These are phyloP conservation scores for Ichneumoninae sp. DNA, from an alignment of 2,888 invertebrate species.

Conservation along the genomic window DNA sequence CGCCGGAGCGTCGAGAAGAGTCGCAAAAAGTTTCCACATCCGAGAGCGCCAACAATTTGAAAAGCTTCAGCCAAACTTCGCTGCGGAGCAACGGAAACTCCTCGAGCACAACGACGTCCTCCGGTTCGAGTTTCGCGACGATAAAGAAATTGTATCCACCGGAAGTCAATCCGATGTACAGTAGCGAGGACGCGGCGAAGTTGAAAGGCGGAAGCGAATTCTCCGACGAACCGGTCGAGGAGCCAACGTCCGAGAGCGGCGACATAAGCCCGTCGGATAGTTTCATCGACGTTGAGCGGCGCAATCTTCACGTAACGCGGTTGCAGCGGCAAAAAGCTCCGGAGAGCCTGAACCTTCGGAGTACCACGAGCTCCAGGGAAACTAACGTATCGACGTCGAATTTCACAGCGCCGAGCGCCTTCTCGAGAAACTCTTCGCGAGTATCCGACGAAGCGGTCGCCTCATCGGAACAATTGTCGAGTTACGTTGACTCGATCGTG, in stretches of 20 bases:
- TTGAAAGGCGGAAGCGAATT: slow-evolving; percentile 39
- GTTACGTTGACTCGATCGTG: background rate
- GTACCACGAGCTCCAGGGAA: slow-evolving; percentile 4
- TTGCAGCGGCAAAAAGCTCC: slow-evolving; percentile 34
- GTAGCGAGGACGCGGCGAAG: background rate
- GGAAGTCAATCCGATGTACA: slow-evolving; percentile 47
- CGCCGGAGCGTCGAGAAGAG: background rate
- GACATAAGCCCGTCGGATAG: background rate
- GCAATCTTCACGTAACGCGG: background rate
- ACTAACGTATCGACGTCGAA: background rate
- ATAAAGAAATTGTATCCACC: slow-evolving; percentile 51
- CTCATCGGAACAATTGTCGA: background rate
- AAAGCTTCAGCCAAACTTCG: slow-evolving; percentile 58
- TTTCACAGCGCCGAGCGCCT: background rate
- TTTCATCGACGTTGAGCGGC: background rate
- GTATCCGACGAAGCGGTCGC: background rate
- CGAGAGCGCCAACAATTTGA: slow-evolving; percentile 4
- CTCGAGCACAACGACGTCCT: slow-evolving; percentile 42
- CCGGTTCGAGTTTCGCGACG: slow-evolving; percentile 40
- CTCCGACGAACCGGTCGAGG: slow-evolving; percentile 53
- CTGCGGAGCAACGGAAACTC: slow-evolving; percentile 53
- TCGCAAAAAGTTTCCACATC: background rate
- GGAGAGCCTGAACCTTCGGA: slow-evolving; percentile 25
- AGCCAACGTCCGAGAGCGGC: slow-evolving; percentile 52
- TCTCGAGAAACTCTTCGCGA: background rate